Evolutionary conservation across 2,888 invertebrate genomes (phyloP), one percentile per base, ranked within the genome.

Genomic region (Chloromyia formosa): DNA sequence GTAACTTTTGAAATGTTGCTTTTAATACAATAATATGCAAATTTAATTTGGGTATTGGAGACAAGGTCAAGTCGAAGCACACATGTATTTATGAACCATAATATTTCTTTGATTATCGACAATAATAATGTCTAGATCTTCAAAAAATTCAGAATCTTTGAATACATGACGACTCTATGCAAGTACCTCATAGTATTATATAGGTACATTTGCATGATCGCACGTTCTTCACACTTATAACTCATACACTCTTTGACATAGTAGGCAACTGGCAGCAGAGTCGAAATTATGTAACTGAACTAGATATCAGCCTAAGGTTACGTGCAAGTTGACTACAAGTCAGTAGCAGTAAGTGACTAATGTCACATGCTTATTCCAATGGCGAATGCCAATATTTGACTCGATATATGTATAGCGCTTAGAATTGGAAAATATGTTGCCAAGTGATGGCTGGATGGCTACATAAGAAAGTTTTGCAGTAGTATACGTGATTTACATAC

Each of bases 231-330:
- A 35, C 27, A 35, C 27, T 35, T n/a, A n/a, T n/a, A n/a, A 35
- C 27, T 35, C 7, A 35, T 35, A 35, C 2, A 35, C 27, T 35
- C 27, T 35, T 35, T 35, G 7, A 35, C 27, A 35, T 35, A 22
- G 42, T 35, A 45, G 20, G 66, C 66, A 42, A 22, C 18, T 9
- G 45, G 2, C 49, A 66, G 5, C 27, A 4, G 27, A 66, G 22
- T 4, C 45, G 10, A 49, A 27, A 45, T 66, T 66, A 66, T 66
- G 66, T 66, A 66, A 66, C 35, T 66, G 66, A 49, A 66, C 66
- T 45, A 66, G 66, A 66, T 66, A 66, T 20, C 22, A 49, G 66
- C 22, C 45, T 66, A 66, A 66, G 66, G 66, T 66, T 66, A 22
- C 66, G 22, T 49, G n/a, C 22, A 45, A 22, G 49, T 22, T 49